These are phyloP conservation scores for Dendroctonus valens DNA, from an alignment of 1,140 invertebrate genomes.

Conservation along the genomic window DNA sequence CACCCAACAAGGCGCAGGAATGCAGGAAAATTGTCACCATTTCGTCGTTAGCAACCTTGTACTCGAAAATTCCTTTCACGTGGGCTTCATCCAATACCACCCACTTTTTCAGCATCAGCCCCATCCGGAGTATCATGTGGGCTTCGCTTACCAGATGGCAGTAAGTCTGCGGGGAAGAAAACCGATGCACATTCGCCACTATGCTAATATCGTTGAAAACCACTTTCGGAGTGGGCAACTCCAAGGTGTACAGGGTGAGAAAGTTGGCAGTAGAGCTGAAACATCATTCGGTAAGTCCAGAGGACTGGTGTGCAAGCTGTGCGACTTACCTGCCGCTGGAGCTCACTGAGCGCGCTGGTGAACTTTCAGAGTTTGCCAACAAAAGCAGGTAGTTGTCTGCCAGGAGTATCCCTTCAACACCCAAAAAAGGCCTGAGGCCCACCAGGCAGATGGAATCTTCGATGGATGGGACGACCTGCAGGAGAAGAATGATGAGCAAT, in stretches of 20 bases:
- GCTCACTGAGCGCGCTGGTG: constrained; percentile 49
- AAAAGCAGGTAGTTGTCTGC: constrained; percentile 64
- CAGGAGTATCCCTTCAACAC: constrained; percentile 64
- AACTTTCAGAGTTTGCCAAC: constrained; percentile 61
- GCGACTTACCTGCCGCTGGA: constrained; percentile 45
- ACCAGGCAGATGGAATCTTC: constrained; percentile 69
- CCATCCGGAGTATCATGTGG: constrained; percentile 60
- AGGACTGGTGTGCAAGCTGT: background rate
- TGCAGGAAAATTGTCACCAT: constrained; percentile 58
- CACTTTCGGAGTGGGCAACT: constrained; percentile 59
- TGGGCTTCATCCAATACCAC: constrained; percentile 37
- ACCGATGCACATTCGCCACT: constrained; percentile 63
- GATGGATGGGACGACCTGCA: constrained; percentile 58
- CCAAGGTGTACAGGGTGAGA: constrained; percentile 69
- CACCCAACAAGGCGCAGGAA: constrained; percentile 62
- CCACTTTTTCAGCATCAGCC: constrained; percentile 50
- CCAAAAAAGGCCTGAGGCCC: constrained; percentile 70
- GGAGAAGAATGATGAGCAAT: no score
- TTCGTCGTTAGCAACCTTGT: constrained; percentile 48
- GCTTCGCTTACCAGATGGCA: constrained; percentile 66
- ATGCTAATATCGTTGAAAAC: constrained; percentile 66
- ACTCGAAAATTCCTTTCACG: constrained; percentile 40
- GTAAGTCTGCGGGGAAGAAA: constrained; percentile 61
- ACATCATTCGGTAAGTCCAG: constrained; percentile 3
- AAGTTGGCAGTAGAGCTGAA: constrained; percentile 46